Conservation (phyloP, 2,113 vertebrate genomes). For the Camelus bactrianus region DNA sequence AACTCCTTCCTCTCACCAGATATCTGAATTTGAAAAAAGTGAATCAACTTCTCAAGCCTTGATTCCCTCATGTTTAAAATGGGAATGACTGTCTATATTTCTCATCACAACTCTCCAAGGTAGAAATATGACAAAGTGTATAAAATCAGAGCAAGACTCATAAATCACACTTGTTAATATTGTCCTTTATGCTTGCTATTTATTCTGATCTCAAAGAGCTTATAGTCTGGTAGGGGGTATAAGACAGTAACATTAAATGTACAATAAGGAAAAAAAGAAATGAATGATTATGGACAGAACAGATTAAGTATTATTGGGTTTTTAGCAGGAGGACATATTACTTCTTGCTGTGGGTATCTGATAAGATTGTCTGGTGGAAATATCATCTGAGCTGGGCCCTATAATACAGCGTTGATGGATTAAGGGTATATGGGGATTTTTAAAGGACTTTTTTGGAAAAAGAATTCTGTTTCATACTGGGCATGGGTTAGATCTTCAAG, state of each 20-base stretch:
- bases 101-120: not conserved
- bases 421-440: not conserved
- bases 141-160: not conserved
- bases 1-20: not conserved
- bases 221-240: not conserved
- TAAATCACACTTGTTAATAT: not conserved
- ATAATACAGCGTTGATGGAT: not conserved
- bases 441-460: not conserved
- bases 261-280: not conserved
- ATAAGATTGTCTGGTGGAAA: not conserved
- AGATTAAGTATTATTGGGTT: not conserved
- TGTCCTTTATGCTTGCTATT: not conserved
- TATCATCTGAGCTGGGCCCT: not conserved
- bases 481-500: not conserved
- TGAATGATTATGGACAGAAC: not conserved
- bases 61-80: slow-evolving; percentile 1
- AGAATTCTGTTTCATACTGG: not conserved
- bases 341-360: not conserved
- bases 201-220: not conserved
- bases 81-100: not conserved
- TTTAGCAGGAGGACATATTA: not conserved
- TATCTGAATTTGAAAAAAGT: not conserved
- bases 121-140: not conserved
- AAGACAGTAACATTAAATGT: not conserved
- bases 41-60: not conserved